Percentiles rank a stretch among this genome's conserved stretches.
Conservation (phyloP, 2,888 invertebrate species). For the Dione vanillae region DNA sequence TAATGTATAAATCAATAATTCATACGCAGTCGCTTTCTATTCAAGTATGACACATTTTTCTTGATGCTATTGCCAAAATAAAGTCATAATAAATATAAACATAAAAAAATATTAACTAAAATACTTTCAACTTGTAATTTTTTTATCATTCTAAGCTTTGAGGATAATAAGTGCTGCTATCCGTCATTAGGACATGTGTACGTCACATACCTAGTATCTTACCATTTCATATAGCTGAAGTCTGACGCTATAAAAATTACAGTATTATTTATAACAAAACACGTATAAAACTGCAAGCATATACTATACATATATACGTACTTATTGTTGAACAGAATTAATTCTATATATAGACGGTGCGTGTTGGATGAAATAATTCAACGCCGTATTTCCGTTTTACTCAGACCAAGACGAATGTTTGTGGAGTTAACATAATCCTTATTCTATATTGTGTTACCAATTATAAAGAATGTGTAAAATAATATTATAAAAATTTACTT, state of each 20-base stretch:
- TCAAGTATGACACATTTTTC: conserved; percentile 33
- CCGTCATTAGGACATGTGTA: no score
- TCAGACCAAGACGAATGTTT: conserved; percentile 14
- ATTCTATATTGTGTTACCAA: conserved; percentile 8
- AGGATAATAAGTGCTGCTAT: no score
- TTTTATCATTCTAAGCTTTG: no score
- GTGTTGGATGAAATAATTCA: conserved; percentile 16
- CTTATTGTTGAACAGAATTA: neutral
- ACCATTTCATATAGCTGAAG: no score
- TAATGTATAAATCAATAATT: conserved; percentile 45
- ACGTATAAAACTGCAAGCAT: neutral
- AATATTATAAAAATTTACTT: neutral
- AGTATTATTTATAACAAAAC: neutral
- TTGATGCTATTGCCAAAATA: conserved; percentile 18
- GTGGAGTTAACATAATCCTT: conserved; percentile 2
- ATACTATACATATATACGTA: neutral
- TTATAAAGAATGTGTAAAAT: neutral
- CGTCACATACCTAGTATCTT: no score
- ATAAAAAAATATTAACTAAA: no score
- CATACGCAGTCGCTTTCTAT: conserved; percentile 50
- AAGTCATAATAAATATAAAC: neutral
- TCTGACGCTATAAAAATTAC: no score
- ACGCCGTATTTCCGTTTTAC: conserved; percentile 18
- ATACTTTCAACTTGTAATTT: no score
- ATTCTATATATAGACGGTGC: conserved; percentile 13